These are phyloP conservation scores for Silurus meridionalis DNA, from an alignment of 2,113 vertebrate genomes.

Conservation along the genomic window DNA sequence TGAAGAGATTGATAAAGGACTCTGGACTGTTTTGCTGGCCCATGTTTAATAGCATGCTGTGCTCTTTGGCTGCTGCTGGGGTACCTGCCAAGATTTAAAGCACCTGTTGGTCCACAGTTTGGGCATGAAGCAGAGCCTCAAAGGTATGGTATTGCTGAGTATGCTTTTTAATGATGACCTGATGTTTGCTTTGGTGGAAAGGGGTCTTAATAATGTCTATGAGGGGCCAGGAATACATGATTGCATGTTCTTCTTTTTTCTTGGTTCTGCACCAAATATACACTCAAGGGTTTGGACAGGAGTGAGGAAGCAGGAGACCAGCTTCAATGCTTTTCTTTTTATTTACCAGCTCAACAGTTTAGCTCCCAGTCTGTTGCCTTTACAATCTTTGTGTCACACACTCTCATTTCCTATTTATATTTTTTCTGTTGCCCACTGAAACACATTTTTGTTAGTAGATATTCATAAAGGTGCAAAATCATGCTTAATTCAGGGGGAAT, in stretches of 20 bases:
- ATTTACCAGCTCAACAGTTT: background rate
- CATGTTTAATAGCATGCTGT: too few relatives aligned
- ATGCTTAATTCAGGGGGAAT: background rate
- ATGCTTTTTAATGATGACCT: background rate
- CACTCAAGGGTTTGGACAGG: background rate
- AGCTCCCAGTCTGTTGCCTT: background rate
- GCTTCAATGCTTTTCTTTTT: background rate
- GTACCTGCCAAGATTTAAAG: too few relatives aligned
- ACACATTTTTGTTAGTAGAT: background rate
- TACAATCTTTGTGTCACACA: background rate
- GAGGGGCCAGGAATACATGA: background rate
- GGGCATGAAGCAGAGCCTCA: background rate
- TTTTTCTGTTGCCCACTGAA: background rate
- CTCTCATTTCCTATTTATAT: background rate
- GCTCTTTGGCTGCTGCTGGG: too few relatives aligned
- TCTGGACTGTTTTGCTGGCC: background rate
- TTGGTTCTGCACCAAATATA: background rate
- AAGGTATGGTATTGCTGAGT: background rate
- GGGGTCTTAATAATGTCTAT: background rate
- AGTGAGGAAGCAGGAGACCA: background rate
- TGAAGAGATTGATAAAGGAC: too few relatives aligned
- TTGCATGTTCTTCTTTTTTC: background rate
- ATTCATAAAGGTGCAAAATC: background rate
- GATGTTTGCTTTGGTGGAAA: background rate
- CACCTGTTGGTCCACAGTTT: background rate